These are phyloP conservation scores for Chaetops frenatus DNA, from an alignment of 2,113 vertebrate species.

Conservation along the genomic window DNA sequence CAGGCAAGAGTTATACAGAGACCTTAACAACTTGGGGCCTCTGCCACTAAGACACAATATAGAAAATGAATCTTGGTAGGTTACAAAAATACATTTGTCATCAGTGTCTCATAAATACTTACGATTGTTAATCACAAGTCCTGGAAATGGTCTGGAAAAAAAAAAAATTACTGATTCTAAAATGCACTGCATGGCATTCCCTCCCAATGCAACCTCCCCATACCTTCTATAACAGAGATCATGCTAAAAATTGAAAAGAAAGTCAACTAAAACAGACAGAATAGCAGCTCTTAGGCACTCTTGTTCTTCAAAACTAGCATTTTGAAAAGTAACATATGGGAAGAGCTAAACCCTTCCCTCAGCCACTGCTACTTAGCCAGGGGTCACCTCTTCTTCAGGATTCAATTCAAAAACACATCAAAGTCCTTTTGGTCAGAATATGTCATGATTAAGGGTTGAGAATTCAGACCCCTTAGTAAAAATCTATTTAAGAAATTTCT, in stretches of 20 bases:
- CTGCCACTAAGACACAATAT: not conserved
- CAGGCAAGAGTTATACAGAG: not conserved
- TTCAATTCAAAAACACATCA: not conserved
- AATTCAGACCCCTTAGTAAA: not conserved
- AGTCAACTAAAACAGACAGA: not conserved
- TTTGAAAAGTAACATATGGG: not conserved
- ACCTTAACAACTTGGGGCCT: not conserved
- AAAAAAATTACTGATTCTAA: not conserved
- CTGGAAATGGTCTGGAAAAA: slow-evolving; percentile 62
- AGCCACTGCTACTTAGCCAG: not conserved
- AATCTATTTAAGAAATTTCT: not conserved
- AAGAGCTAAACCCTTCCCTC: not conserved
- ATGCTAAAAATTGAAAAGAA: not conserved
- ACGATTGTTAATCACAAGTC: slow-evolving; percentile 65
- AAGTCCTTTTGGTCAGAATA: not conserved
- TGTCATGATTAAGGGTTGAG: not conserved
- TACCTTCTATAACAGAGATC: not conserved
- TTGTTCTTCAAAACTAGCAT: not conserved
- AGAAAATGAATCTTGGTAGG: not conserved
- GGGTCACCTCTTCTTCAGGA: not conserved
- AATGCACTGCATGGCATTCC: not conserved
- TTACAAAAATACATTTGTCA: not conserved
- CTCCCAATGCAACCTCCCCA: not conserved
- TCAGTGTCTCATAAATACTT: slow-evolving; percentile 35
- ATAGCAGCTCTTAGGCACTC: not conserved